Base-by-base conservation (phyloP, 2,797 vertebrate genomes). In the Micrastur ruficollis region DNA sequence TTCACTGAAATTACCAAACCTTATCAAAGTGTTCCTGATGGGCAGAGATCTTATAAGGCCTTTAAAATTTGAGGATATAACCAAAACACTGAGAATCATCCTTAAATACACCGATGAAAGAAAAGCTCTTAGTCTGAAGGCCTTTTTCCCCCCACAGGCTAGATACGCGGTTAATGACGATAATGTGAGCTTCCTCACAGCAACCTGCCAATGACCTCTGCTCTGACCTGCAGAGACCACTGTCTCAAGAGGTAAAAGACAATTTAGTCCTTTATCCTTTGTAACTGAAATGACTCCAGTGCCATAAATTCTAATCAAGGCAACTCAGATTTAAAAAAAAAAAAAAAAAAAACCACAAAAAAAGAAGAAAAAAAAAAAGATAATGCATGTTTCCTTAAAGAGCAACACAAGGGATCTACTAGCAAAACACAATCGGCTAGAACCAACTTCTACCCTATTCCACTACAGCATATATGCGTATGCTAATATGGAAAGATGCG, bases 291-390 rank as follows among this genome's bases (percentile, higher is more conserved):
- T 16, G 6, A 96, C 80, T 96, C 70, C 29, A 72, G 75, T 55
- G 63, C 59, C 83, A 96, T 97, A 97, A 97, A 98, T 98, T 96
- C 93, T 95, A 97, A 97, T 96, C 74, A 95, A 96, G 85, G 85
- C 90, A 94, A 92, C 73, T 56, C 47, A 8, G 18, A 58, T 82
- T 94, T 66, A 38, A 73, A 70, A 82, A 88, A 66, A 58, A 59
- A 92, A 86, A 73, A 68, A n/a, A 56, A 20, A 46, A 47, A 44
- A 16, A 38, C 10, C 10, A 38, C 10, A 12, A 88, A 66, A 58
- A 55, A 92, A 85, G 71, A 56, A 53, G 34, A 90, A 90, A 68
- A 65, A 42, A 38, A 15, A 53, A 44, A 21, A 14, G 59, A 42
- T 46, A 75, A 82, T 5, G 14, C 20, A 32, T 70, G 29, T 90